Evolutionary conservation across 2,888 invertebrate species (phyloP).

Genomic region (Pseudoips prasinana): DNA sequence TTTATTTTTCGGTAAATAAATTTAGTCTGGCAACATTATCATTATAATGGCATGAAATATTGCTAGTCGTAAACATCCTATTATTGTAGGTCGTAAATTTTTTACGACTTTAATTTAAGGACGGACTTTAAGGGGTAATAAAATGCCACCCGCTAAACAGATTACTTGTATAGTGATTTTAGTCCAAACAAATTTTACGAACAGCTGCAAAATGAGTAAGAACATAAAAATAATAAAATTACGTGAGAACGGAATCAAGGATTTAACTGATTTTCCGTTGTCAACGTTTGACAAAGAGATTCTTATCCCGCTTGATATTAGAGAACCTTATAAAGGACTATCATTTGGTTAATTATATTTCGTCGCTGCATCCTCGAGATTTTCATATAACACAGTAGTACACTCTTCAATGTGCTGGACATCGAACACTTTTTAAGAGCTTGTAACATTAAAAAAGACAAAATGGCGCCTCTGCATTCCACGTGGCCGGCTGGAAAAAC

Average conservation of each 20-base stretch:
- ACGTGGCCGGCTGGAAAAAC: too few relatives aligned
- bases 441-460: too few relatives aligned
- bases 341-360: too few relatives aligned
- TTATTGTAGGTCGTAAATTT: constrained; percentile 51
- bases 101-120: constrained; percentile 60
- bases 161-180: constrained; percentile 12
- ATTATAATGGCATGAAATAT: constrained; percentile 66
- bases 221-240: constrained; percentile 14
- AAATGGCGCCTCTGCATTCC: too few relatives aligned
- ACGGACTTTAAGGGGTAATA: constrained; percentile 57
- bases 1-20: constrained; percentile 29
- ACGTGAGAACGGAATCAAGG: constrained; percentile 5
- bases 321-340: too few relatives aligned
- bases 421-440: too few relatives aligned
- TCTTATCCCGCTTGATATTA: too few relatives aligned
- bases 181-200: constrained; percentile 16
- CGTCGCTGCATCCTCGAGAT: too few relatives aligned
- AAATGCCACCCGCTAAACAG: constrained; percentile 54
- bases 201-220: constrained; percentile 27
- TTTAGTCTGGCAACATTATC: constrained; percentile 24
- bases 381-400: too few relatives aligned
- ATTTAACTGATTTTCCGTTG: too few relatives aligned
- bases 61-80: constrained; percentile 56
- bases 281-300: too few relatives aligned
- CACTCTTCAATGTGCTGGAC: too few relatives aligned